Evolutionary conservation across 2,113 vertebrate genomes (phyloP), one percentile per base, ranked within the genome.

Genomic region (Toxotes chatareus): DNA sequence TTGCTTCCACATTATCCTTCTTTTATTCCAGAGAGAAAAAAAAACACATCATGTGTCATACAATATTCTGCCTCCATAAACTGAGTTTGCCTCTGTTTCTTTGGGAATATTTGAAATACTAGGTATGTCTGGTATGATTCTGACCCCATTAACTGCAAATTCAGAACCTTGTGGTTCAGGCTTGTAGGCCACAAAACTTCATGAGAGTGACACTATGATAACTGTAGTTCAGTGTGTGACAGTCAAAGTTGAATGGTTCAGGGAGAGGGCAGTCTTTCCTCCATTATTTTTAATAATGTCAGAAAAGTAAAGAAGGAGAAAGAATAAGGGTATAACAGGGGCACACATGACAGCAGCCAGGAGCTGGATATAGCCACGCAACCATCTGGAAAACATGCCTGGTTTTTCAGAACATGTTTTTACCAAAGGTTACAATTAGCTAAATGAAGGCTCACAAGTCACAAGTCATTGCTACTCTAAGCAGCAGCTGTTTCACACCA

Each of bases 401-500:
- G 3, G 4, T 14, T 44, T 66, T 42, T 34, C 7, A 53, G 7
- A 44, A 34, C 31, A 61, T 47, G 42, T 47, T 63, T 38, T 57
- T 31, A 57, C 13, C 44, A 44, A 61, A 67, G 55, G 71, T 61
- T 81, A 55, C 55, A 74, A 19, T 69, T 75, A 69, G 8, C 36
- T 31, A 38, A 78, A 66, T 60, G 53, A 23, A n/a, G 32, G 34
- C 67, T 60, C 32, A 34, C 49, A 42, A 44, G 49, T 49, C 21
- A 23, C 12, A 49, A 61, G 21, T 34, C 38, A 23, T 42, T 51
- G 27, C 49, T 19, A 40, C 51, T 57, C 65, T 23, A 60, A 65
- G 31, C 53, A 63, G 42, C 73, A 83, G 66, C 60, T 71, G 80
- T 72, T 63, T 76, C 38, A 65, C 42, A 21, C 51, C 51, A 49